These are phyloP conservation scores for Silurus lanzhouensis DNA, from an alignment of 2,797 vertebrate species.

Conservation along the genomic window DNA sequence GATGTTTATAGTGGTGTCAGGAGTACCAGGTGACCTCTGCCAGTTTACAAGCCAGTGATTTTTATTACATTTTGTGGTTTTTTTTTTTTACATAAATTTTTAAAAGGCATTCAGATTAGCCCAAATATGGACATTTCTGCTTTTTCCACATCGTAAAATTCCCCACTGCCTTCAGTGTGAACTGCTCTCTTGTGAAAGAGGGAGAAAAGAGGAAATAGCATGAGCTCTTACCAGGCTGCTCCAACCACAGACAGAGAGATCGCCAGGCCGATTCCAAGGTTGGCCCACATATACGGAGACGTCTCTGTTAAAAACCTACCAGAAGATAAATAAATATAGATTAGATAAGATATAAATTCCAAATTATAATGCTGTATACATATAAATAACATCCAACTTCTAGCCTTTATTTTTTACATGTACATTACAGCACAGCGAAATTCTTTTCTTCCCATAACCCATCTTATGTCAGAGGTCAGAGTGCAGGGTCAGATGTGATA, in stretches of 20 bases:
- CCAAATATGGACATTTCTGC: background rate
- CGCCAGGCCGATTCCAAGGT: conserved; percentile 92
- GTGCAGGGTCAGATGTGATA: too few species aligned
- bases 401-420: too few species aligned
- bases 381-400: background rate
- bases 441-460: too few species aligned
- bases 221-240: conserved; percentile 89
- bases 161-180: background rate
- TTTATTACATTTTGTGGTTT: background rate
- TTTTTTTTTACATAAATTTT: too few species aligned
- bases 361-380: background rate
- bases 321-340: background rate
- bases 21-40: background rate
- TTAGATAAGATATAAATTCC: background rate
- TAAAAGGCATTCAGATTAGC: background rate
- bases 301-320: conserved; percentile 96
- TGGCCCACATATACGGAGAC: conserved; percentile 97
- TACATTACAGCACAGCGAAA: too few species aligned
- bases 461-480: too few species aligned
- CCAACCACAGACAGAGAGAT: conserved; percentile 97
- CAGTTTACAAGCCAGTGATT: background rate
- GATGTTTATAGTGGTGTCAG: background rate
- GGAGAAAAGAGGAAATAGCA: conserved; percentile 54
- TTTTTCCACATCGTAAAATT: conserved; percentile 40
- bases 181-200: conserved; percentile 20